Conservation (phyloP, 2,797 vertebrate species). For the Pseudochirops corinnae region DNA sequence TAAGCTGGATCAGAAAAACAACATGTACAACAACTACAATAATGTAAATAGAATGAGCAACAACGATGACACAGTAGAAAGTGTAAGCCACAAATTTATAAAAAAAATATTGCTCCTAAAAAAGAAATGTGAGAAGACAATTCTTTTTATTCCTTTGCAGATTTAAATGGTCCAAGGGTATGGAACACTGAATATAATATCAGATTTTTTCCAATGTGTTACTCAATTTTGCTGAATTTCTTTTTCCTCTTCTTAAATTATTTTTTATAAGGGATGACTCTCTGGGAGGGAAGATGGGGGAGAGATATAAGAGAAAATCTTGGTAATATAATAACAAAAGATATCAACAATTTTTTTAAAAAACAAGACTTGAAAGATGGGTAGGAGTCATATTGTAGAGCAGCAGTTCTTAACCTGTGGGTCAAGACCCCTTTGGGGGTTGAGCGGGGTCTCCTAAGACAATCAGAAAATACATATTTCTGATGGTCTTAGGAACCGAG, state of each 20-base stretch:
- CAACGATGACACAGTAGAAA: not conserved
- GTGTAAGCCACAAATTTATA: not conserved
- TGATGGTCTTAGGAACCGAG: too few species aligned
- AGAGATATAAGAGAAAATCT: not conserved
- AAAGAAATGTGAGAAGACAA: not conserved
- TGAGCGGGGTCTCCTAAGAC: too few species aligned
- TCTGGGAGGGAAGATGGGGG: not conserved
- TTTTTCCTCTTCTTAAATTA: not conserved
- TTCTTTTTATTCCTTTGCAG: not conserved
- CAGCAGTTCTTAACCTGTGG: too few species aligned
- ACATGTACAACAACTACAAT: not conserved
- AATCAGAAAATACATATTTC: too few species aligned
- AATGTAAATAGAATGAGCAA: not conserved
- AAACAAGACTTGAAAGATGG: not conserved
- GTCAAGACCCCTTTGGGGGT: too few species aligned
- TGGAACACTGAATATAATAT: not conserved
- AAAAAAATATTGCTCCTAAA: not conserved
- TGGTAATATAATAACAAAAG: not conserved
- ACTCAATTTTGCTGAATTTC: not conserved
- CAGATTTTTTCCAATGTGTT: not conserved
- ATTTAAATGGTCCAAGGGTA: not conserved
- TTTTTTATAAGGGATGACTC: not conserved
- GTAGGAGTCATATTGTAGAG: not conserved
- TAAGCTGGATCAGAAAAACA: not conserved
- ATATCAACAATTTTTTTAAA: too few species aligned